Base-by-base conservation (phyloP, 2,888 invertebrate genomes). In the Cheilosia urbana region DNA sequence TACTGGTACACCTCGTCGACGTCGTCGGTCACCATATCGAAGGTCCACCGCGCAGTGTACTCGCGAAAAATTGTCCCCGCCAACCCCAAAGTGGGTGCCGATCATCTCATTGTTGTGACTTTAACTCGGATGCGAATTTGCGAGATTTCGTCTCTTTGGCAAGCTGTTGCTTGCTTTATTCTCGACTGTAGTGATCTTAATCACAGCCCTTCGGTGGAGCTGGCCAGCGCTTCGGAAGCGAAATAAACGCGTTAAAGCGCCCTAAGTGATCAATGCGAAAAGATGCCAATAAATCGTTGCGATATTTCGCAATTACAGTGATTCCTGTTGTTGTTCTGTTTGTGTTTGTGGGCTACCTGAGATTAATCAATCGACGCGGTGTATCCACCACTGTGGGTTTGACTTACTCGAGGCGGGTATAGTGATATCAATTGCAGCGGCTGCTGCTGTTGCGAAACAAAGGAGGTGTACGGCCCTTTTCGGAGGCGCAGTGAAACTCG, bases 221-320 rank as follows among this genome's bases (percentile, higher is more conserved):
- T 62, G 37, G 15, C 7, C 37, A 27, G 21, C 47, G 69, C 58
- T 58, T 69, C 68, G 57, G 30, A 57, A 68, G 69, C 77, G 30
- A 63, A 69, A 68, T 69, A 62, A 75, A 80, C 60, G 84, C 84
- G 80, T 76, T 71, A 80, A 84, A 80, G 69, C 69, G 84, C 84
- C 84, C 75, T 79, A 75, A 84, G 84, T 80, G 79, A 84, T 84
- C 84, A 49, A 66, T 21, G 53, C 53, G 68, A 69, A 62, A 65
- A 71, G 84, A 84, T 84, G 65, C 73, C 69, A 69, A 65, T 77
- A 82, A 76, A 82, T 69, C 73, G 83, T 73, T 84, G 63, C 83
- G 68, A 83, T 78, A 63, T 75, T 84, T 76, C 53, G 80, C 84
- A 84, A 84, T 84, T 84, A 80, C 80, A 75, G 80, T 84, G 69